Base-by-base conservation (phyloP, 2,113 vertebrate species). In the Cephalopholis sonnerati region DNA sequence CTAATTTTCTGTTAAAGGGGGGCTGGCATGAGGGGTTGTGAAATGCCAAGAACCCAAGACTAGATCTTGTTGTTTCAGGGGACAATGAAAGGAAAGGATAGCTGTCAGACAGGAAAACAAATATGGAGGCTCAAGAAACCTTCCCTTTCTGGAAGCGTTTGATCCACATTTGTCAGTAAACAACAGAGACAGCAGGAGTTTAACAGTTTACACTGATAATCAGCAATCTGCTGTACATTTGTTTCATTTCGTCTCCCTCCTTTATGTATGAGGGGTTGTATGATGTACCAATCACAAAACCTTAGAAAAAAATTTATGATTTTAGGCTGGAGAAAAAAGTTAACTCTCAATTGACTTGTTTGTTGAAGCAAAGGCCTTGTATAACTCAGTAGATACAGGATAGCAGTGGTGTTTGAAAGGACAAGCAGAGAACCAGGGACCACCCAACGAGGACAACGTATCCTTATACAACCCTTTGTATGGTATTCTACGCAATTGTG, bases 41-140 rank as follows among this genome's bases (percentile, higher is more conserved):
- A 80, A 68, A 53, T 27, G 51, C 4, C 3, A 0, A 44, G n/a
- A 55, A 46, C 48, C 32, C 18, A 44, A 50, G 62, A 77, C 69
- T 36, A 7, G 17, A 78, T 83, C 36, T 44, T 90, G 46, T 82
- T 88, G 71, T 87, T 84, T 84, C 74, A 75, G 54, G 80, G 73
- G 58, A 89, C 90, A 81, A 82, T 92, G 75, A 72, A 17, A 87
- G 87, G 91, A 93, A 91, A 79, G 16, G 79, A 75, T 81, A 22
- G 22, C 25, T 63, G 71, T 78, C 55, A 18, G 76, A 53, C 51
- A 59, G 81, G 74, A 71, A 64, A 5, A 75, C 58, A 74, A 48
- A 61, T 61, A 44, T 16, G 5, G 6, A 44, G 36, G n/a, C 73
- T 7, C 36, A 2, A 61, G 41, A 65, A 73, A 84, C 22, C 7